Base-by-base conservation (phyloP, 2,113 vertebrate species). In the Bubo blakistoni region DNA sequence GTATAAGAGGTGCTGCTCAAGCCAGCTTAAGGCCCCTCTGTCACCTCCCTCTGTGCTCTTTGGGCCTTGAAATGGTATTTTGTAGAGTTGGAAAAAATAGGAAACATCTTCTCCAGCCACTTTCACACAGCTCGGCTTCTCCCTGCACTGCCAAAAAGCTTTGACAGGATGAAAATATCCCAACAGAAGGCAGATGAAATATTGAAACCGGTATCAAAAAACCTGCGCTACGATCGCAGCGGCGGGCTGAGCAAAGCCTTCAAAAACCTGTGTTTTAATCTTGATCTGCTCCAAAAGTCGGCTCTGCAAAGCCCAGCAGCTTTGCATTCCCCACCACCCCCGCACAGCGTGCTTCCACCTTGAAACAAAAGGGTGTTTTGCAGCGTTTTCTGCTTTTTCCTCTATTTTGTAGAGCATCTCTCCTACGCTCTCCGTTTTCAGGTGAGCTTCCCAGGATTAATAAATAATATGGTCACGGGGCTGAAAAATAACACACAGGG, bases 21-120 rank as follows among this genome's bases (percentile, higher is more conserved):
- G 13, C 21, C 69, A 13, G 5, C 1, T 44, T 1, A 16, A 6
- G 2, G 10, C 34, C 44, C 26, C 38, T 36, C 55, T 1, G 1
- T 13, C 44, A 62, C 54, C 42, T 71, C n/a, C 27, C 38, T 36
- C 55, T 1, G 1, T 13, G 47, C 1, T 26, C 65, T 18, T 40
- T 61, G 36, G 32, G 61, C 61, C 44, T 78, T 25, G 5, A 30
- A 70, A 29, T 6, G 36, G 16, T n/a, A 27, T 26, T 62, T 51
- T 13, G 4, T 4, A 51, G 34, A 59, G 59, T 4, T 38, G 26
- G 34, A 4, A 49, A 66, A 49, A 58, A 1, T 0, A 57, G 18
- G 44, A 34, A 61, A 13, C 46, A 11, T 20, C 34, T 36, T 58
- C 26, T 9, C 38, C 47, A 49, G 61, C 18, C n/a, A 20, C 24